phyloP scores from a whole-genome alignment of 2,888 invertebrate species.

The Lasioglossum villosulum region DNA sequence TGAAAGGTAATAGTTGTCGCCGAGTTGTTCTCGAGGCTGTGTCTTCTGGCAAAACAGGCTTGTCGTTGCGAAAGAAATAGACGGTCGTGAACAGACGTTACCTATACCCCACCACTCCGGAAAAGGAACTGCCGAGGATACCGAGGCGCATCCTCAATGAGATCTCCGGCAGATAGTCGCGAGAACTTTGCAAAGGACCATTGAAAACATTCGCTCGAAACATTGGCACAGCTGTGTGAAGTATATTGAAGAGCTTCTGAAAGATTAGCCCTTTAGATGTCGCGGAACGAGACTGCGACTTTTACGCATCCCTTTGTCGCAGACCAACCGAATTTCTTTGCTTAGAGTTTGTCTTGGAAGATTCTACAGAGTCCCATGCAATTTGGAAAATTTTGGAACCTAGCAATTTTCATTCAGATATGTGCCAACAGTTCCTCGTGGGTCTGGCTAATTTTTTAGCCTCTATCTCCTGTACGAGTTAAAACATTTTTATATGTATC shows the following conservation, averaged over 20 bases:
- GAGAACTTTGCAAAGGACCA: slow-evolving; percentile 3
- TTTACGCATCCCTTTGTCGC: background rate
- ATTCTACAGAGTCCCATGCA: background rate
- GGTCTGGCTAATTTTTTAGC: background rate
- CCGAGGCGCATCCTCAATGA: slow-evolving; percentile 6
- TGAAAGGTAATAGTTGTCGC: slow-evolving; percentile 3
- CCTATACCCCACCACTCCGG: background rate
- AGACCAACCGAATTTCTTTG: background rate
- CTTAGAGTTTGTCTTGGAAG: background rate
- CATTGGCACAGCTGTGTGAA: background rate
- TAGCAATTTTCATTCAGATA: background rate
- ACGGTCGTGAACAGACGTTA: background rate
- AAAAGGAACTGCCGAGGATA: background rate
- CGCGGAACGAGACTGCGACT: background rate
- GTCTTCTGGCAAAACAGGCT: background rate
- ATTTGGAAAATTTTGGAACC: background rate
- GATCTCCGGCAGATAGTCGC: background rate
- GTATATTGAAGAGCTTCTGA: background rate
- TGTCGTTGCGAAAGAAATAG: background rate
- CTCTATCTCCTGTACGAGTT: too few species aligned
- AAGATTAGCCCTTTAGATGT: background rate
- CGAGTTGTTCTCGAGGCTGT: background rate
- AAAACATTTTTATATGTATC: too few species aligned
- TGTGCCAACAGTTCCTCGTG: too few species aligned
- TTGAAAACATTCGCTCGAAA: background rate